A percentile compares a stretch with the other conserved stretches of the same genome.
phyloP scores from a whole-genome alignment of 1,140 invertebrate genomes.

The Planococcus citri region DNA sequence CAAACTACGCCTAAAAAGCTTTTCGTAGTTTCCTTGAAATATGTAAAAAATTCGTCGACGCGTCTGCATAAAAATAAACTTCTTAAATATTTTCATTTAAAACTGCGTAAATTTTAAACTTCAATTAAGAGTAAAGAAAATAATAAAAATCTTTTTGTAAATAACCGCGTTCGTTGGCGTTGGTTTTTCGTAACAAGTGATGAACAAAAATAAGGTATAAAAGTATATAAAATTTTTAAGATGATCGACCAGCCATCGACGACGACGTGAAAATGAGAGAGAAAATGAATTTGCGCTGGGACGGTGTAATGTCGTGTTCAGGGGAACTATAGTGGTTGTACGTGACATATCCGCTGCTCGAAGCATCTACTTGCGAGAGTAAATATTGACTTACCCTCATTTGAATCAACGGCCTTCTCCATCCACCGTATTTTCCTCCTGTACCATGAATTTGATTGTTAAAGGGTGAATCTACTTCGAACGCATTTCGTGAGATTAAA shows the following conservation, averaged over 20 bases:
- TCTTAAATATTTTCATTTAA: too few relatives aligned
- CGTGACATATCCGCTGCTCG: constrained; percentile 15
- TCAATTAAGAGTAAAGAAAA: neutral
- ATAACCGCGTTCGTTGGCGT: too few relatives aligned
- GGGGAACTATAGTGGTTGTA: constrained; percentile 14
- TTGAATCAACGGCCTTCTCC: constrained; percentile 13
- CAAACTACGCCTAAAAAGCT: too few relatives aligned
- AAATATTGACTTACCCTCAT: constrained; percentile 20
- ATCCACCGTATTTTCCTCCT: neutral
- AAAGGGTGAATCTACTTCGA: constrained; percentile 2
- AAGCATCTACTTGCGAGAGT: constrained; percentile 8
- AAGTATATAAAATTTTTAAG: too few relatives aligned
- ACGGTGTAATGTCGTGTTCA: constrained; percentile 2
- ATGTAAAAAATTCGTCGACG: neutral
- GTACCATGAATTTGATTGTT: neutral
- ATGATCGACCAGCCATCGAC: neutral
- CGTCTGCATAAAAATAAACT: too few relatives aligned
- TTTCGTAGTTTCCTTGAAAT: neutral
- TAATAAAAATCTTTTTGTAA: neutral
- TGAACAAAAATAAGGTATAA: neutral
- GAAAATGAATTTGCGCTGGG: constrained; percentile 10
- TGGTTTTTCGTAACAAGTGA: too few relatives aligned
- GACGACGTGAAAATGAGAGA: neutral
- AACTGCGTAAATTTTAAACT: neutral
- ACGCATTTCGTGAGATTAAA: neutral